These are phyloP conservation scores for Anhinga rufa DNA, from an alignment of 2,113 vertebrate species.

Conservation along the genomic window DNA sequence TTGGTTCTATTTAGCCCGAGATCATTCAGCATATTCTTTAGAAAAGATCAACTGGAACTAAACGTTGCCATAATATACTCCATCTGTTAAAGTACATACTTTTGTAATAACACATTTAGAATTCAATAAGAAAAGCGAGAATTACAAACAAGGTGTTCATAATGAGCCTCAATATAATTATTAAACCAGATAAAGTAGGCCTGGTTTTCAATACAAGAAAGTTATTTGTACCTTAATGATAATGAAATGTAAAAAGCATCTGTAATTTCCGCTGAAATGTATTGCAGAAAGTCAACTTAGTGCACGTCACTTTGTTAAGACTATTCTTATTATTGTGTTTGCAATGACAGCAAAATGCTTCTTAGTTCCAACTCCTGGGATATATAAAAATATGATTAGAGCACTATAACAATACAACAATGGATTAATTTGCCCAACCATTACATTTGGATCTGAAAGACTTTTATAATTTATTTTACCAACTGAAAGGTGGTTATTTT, in stretches of 20 bases:
- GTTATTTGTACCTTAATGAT: slow-evolving; percentile 65
- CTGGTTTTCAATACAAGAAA: slow-evolving; percentile 48
- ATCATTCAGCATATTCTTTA: not conserved
- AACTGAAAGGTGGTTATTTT: slow-evolving; percentile 60
- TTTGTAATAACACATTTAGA: slow-evolving; percentile 43
- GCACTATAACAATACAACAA: slow-evolving; percentile 66
- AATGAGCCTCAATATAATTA: slow-evolving; percentile 61
- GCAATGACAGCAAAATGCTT: slow-evolving; percentile 64
- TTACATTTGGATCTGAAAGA: slow-evolving; percentile 35
- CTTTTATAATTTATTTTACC: slow-evolving; percentile 61
- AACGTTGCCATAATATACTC: slow-evolving; percentile 22
- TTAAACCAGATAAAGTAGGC: slow-evolving; percentile 59
- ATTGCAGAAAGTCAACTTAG: slow-evolving; percentile 62
- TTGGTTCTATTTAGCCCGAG: not conserved
- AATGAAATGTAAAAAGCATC: slow-evolving; percentile 66
- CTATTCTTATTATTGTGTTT: slow-evolving; percentile 70
- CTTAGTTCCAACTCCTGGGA: slow-evolving; percentile 64
- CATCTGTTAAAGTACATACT: slow-evolving; percentile 46
- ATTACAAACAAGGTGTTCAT: slow-evolving; percentile 65
- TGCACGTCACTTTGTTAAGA: slow-evolving; percentile 69
- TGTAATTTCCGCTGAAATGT: slow-evolving; percentile 63
- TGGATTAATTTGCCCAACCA: slow-evolving; percentile 65
- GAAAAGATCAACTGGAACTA: slow-evolving; percentile 58
- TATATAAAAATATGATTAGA: slow-evolving; percentile 69
- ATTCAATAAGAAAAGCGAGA: slow-evolving; percentile 50